These are phyloP conservation scores for Buteo buteo DNA, from an alignment of 2,113 vertebrate species.

Conservation along the genomic window DNA sequence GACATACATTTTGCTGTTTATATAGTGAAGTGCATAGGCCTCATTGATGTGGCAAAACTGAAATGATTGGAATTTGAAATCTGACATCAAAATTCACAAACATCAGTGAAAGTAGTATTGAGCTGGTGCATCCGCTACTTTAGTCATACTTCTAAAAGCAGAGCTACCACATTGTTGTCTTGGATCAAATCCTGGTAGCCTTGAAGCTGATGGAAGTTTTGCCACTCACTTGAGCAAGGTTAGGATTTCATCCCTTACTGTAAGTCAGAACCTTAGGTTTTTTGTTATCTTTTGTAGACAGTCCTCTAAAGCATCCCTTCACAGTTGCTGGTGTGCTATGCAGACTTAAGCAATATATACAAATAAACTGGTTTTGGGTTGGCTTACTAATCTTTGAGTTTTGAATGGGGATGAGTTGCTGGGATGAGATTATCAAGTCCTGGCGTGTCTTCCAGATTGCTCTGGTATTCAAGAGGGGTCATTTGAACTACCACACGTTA, in stretches of 20 bases:
- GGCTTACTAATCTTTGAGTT: background rate
- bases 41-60: background rate
- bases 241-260: background rate
- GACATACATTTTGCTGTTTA: background rate
- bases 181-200: background rate
- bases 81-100: background rate
- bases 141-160: background rate
- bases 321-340: background rate
- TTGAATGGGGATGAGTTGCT: background rate
- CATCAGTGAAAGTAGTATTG: background rate
- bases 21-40: background rate
- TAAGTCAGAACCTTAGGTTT: background rate
- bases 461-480: background rate
- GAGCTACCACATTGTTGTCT: background rate
- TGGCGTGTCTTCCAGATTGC: background rate
- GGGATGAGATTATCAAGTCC: background rate
- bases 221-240: background rate
- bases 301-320: background rate
- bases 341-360: background rate
- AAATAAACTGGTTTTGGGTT: background rate
- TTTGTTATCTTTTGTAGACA: background rate
- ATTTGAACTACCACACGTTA: background rate
- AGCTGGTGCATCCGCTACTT: background rate
- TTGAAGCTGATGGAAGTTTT: background rate
- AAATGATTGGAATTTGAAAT: background rate